These are phyloP conservation scores for Simalia tracyae DNA, from an alignment of 2,797 vertebrate genomes.

Conservation along the genomic window DNA sequence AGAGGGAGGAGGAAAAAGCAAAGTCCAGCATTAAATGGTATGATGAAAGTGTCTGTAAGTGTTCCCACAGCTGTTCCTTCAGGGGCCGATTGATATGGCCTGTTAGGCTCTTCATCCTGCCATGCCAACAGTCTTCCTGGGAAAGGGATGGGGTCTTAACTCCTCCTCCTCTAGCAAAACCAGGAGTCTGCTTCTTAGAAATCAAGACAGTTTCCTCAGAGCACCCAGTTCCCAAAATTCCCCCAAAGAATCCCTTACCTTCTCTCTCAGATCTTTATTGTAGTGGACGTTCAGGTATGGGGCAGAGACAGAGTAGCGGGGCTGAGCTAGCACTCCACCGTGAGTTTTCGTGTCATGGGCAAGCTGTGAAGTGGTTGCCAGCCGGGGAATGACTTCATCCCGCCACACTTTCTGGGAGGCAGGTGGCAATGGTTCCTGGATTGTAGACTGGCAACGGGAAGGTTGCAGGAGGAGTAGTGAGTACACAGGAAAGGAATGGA, in stretches of 20 bases:
- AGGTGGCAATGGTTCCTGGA: slow-evolving; percentile 43
- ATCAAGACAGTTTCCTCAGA: not conserved
- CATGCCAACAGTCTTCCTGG: not conserved
- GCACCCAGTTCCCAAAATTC: not conserved
- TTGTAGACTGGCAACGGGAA: slow-evolving; percentile 40
- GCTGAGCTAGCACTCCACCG: slow-evolving; percentile 47
- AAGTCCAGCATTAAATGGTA: not conserved
- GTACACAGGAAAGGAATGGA: not conserved
- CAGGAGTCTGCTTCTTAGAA: too few species aligned
- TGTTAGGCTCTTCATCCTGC: not conserved
- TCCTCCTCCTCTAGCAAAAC: not conserved
- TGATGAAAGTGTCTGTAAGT: not conserved
- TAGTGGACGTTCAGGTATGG: slow-evolving; percentile 44
- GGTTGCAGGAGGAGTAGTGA: too few species aligned
- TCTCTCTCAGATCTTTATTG: slow-evolving; percentile 64
- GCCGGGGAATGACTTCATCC: slow-evolving; percentile 54
- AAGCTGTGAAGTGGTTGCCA: slow-evolving; percentile 58
- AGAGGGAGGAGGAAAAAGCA: not conserved
- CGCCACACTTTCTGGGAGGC: slow-evolving; percentile 6
- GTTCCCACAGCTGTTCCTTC: not conserved
- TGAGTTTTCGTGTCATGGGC: slow-evolving; percentile 47
- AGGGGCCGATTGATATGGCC: not conserved
- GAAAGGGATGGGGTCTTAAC: not conserved
- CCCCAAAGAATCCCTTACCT: slow-evolving; percentile 48
- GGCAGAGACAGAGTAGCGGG: slow-evolving; percentile 34